Conservation (phyloP, 2,113 vertebrate species). For the Ariopsis seemanni region DNA sequence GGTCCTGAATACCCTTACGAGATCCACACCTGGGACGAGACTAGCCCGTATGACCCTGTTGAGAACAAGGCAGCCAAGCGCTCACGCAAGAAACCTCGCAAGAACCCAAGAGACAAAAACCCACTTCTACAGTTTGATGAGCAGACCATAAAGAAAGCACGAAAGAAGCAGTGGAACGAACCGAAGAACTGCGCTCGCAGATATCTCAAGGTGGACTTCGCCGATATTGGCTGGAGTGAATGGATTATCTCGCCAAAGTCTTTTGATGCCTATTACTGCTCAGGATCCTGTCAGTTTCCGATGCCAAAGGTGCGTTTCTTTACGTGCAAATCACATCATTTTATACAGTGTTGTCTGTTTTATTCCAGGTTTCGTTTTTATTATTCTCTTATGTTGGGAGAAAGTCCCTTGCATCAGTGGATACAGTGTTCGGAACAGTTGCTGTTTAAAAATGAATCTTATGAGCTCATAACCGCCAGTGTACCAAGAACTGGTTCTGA, state of each 20-base stretch:
- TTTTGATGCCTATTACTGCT: conserved; percentile 94
- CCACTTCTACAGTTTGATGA: conserved; percentile 91
- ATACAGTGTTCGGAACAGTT: neutral
- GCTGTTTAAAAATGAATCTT: neutral
- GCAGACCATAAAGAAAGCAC: conserved; percentile 88
- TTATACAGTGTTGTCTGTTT: neutral
- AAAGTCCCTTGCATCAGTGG: neutral
- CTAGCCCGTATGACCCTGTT: conserved; percentile 77
- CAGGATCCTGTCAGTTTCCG: conserved; percentile 95
- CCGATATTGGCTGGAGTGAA: conserved; percentile 96
- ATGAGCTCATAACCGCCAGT: neutral
- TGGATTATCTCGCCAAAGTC: conserved; percentile 99
- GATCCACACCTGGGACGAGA: conserved; percentile 76
- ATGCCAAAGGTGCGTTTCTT: conserved; percentile 87
- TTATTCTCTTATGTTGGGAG: neutral
- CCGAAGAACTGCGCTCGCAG: conserved; percentile 85
- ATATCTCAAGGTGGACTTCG: conserved; percentile 96
- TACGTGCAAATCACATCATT: neutral
- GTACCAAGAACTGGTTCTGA: neutral
- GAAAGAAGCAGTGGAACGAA: conserved; percentile 93
- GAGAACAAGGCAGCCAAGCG: conserved; percentile 77
- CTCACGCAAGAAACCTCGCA: conserved; percentile 82
- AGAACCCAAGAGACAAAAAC: conserved; percentile 79
- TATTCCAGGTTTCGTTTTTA: neutral
- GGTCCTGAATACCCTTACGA: conserved; percentile 84